Base-by-base conservation (phyloP, 2,797 vertebrate species). In the Pelobates cultripes region DNA sequence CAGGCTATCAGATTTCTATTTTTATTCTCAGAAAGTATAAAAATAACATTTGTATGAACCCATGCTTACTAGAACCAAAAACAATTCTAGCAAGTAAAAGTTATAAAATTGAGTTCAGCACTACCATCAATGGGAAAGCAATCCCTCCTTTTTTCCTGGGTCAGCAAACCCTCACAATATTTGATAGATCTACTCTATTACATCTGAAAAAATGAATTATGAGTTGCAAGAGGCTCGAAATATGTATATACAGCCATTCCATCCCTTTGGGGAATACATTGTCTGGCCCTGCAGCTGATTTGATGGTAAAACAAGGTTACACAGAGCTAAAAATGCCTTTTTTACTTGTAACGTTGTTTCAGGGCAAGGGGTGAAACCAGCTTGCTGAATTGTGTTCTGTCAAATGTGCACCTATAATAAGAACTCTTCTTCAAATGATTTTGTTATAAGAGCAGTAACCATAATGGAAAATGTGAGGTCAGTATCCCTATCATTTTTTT, bases 121-220 rank as follows among this genome's bases (percentile, higher is more conserved):
- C 7, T 47, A 28, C 66, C 7, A 43, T 6, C 28, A 73, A 41
- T 45, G 60, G 70, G 55, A 41, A 55, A 75, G 63, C 2, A 40
- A 17, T 28, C 14, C 28, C 17, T n/a, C 2, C 28, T 64, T 7
- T 67, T 79, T 75, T 28, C 77, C 61, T 80, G 75, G 85, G 64
- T 88, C 82, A 87, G 85, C 76, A 89, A 86, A 84, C 28, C 12
- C 42, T 83, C 80, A 43, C 76, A 57, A 72, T 61, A 85, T 89
- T 86, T 89, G 80, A 86, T 74, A 83, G 81, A 87, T 85, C 80
- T 74, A 70, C 76, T 86, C 83, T 86, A 76, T 86, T 85, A 80
- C 3, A 79, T 77, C 81, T 80, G 66, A 77, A 78, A 64, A 85
- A 88, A 84, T 81, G 43, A 84, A 84, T 85, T 75, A 82, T 0